Evolutionary conservation across 2,113 vertebrate species (phyloP).

Genomic region (Gymnorhina tibicen): DNA sequence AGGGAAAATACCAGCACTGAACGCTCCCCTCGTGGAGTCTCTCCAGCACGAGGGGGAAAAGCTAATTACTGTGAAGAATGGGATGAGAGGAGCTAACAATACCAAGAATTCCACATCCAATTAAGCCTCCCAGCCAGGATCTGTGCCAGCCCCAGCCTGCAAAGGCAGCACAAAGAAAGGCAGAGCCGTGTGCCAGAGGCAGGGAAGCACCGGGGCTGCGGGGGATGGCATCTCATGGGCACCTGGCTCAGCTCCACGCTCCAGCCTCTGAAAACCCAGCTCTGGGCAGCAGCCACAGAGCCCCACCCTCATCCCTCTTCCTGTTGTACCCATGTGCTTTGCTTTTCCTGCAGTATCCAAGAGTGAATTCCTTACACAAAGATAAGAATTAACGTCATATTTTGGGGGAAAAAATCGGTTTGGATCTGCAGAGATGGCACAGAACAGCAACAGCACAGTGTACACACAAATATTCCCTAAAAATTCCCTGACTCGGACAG

Average conservation of each 20-base stretch:
- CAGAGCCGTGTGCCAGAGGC: not conserved
- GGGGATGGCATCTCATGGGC: not conserved
- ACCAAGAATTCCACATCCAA: not conserved
- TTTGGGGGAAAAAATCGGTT: not conserved
- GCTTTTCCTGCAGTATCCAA: not conserved
- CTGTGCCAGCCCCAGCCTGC: not conserved
- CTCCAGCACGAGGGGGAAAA: not conserved
- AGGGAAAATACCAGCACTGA: not conserved
- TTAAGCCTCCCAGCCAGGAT: not conserved
- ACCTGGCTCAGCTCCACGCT: not conserved
- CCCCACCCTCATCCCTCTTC: not conserved
- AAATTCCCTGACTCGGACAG: not conserved
- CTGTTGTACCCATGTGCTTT: not conserved
- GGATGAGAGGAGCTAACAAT: not conserved
- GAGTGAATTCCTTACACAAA: not conserved
- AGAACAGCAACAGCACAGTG: not conserved
- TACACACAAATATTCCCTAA: not conserved
- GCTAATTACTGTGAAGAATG: not conserved
- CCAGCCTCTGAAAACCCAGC: not conserved
- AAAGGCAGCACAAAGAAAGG: not conserved
- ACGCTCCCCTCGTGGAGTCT: not conserved
- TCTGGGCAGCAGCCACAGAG: not conserved
- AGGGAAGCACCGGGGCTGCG: not conserved
- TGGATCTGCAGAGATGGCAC: not conserved
- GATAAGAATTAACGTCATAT: not conserved